phyloP scores from a whole-genome alignment of 2,888 invertebrate genomes.

The Synergus umbraculus region DNA sequence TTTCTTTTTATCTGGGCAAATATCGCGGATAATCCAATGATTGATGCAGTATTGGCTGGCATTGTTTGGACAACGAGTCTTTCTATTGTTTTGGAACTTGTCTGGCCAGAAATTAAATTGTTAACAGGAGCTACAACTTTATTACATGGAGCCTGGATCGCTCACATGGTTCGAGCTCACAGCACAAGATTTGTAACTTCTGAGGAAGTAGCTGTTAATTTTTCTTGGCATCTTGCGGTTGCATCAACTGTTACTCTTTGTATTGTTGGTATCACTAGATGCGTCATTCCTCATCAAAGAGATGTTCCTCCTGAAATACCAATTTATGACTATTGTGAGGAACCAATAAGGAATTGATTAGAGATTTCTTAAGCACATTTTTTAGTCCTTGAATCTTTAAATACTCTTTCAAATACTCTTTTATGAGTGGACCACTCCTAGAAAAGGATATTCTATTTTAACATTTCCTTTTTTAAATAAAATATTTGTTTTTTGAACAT shows the following conservation, averaged over 20 bases:
- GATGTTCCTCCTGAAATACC: slow-evolving; percentile 69
- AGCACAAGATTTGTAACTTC: slow-evolving; percentile 50
- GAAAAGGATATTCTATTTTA: not conserved
- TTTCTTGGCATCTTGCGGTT: slow-evolving; percentile 71
- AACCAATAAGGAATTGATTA: slow-evolving; percentile 36
- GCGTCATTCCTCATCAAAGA: slow-evolving; percentile 64
- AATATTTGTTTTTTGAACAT: no score
- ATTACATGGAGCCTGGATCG: slow-evolving; percentile 70
- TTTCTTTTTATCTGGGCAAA: slow-evolving; percentile 69
- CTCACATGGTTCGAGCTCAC: slow-evolving; percentile 68
- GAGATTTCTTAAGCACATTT: not conserved
- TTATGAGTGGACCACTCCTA: not conserved
- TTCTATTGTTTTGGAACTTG: slow-evolving; percentile 65
- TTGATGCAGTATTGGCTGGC: slow-evolving; percentile 62
- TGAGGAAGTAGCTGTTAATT: slow-evolving; percentile 62
- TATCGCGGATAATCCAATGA: slow-evolving; percentile 52
- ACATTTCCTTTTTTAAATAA: no score
- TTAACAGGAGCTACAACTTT: slow-evolving; percentile 66
- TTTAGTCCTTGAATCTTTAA: not conserved
- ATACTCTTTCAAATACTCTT: not conserved
- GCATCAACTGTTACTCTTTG: slow-evolving; percentile 69
- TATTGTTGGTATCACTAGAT: slow-evolving; percentile 66
- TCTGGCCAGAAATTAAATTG: slow-evolving; percentile 71
- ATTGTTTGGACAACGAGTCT: slow-evolving; percentile 68
- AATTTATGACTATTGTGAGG: slow-evolving; percentile 69